Evolutionary conservation across 2,888 invertebrate species (phyloP).

Genomic region (Scaptomyza tumidula): DNA sequence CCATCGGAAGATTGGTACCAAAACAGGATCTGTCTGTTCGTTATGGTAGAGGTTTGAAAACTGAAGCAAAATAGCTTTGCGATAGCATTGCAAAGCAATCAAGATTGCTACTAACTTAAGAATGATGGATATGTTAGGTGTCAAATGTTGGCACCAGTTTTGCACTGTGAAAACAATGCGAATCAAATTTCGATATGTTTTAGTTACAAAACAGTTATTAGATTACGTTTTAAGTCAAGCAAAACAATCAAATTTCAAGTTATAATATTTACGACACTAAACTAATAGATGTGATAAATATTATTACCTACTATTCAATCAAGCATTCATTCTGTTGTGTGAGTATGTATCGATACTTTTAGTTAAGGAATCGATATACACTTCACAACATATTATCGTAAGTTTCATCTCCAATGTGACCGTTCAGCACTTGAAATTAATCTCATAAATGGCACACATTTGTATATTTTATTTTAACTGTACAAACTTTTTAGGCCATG

Average conservation of each 20-base stretch:
- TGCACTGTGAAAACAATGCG: not conserved
- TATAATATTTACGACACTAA: too few relatives aligned
- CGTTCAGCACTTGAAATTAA: not conserved
- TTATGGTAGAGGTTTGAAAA: not conserved
- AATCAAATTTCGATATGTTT: not conserved
- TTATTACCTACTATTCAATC: too few relatives aligned
- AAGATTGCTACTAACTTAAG: not conserved
- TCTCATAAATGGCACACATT: too few relatives aligned
- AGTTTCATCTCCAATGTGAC: not conserved
- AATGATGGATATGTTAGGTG: constrained; percentile 17
- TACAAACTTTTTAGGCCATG: too few relatives aligned
- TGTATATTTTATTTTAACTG: too few relatives aligned
- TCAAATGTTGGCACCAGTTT: not conserved
- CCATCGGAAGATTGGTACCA: not conserved
- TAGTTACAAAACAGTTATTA: too few relatives aligned
- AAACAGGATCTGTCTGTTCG: not conserved
- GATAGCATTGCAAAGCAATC: not conserved
- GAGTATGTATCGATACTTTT: not conserved
- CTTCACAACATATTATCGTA: not conserved
- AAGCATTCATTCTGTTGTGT: too few relatives aligned
- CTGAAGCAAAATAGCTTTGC: not conserved
- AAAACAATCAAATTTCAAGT: too few relatives aligned
- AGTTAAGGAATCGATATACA: not conserved
- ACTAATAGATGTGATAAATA: too few relatives aligned
- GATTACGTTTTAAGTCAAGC: too few relatives aligned